Conservation (phyloP, 2,888 invertebrate genomes). For the Crioceris asparagi region DNA sequence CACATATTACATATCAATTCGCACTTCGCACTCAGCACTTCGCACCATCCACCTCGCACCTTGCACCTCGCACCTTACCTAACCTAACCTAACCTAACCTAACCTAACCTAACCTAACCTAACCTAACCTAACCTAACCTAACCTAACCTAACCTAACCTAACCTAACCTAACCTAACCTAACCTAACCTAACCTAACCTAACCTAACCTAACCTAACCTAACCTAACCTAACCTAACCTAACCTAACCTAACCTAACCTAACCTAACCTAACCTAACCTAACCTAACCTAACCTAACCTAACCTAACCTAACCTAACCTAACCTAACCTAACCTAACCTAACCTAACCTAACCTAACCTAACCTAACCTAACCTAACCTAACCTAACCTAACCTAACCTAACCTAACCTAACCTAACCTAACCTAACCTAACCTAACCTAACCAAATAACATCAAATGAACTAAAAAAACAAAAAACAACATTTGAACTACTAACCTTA, state of each 20-base stretch:
- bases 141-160: constrained; percentile 14
- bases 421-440: constrained; percentile 16
- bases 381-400: constrained; percentile 15
- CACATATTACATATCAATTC: no score
- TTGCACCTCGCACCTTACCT: no score
- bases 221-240: constrained; percentile 16
- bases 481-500: no score
- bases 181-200: constrained; percentile 15
- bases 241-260: constrained; percentile 17
- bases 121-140: constrained; percentile 10
- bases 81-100: constrained; percentile 5
- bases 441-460: no score
- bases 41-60: no score
- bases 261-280: constrained; percentile 16
- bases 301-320: constrained; percentile 18
- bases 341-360: constrained; percentile 17
- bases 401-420: constrained; percentile 12
- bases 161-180: constrained; percentile 10
- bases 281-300: constrained; percentile 18
- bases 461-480: no score
- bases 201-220: constrained; percentile 16
- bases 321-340: constrained; percentile 18
- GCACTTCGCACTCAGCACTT: no score
- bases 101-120: constrained; percentile 9
- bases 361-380: constrained; percentile 16